A percentile compares a stretch with the other conserved stretches of the same genome.
These are phyloP conservation scores for Armadillidium nasatum DNA, from an alignment of 1,140 invertebrate species.

Conservation along the genomic window DNA sequence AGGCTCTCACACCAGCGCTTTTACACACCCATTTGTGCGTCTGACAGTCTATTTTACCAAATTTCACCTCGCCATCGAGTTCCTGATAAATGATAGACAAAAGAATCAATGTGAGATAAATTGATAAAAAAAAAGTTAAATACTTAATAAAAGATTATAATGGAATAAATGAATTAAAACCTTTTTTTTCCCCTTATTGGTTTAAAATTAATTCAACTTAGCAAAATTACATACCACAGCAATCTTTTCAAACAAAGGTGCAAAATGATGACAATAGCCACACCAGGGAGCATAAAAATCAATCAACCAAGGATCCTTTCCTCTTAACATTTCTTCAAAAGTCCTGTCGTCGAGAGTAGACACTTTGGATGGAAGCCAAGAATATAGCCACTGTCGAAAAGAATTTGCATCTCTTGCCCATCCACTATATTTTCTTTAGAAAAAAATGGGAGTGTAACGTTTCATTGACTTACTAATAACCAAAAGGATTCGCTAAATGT, in stretches of 20 bases:
- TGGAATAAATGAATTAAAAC: background rate
- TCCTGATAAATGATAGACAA: conserved; percentile 48
- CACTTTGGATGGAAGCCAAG: conserved; percentile 58
- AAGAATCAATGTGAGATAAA: too few species aligned
- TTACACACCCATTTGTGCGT: conserved; percentile 51
- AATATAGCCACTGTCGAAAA: conserved; percentile 59
- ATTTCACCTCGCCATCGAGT: conserved; percentile 54
- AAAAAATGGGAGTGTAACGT: background rate
- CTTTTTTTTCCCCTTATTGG: background rate
- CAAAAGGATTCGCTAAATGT: background rate
- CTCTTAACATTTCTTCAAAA: conserved; percentile 51
- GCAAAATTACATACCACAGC: conserved; percentile 56
- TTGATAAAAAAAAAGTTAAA: too few species aligned
- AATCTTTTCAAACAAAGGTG: conserved; percentile 63
- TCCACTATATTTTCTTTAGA: conserved; percentile 59
- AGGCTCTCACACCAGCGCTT: conserved; percentile 53
- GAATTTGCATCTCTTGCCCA: conserved; percentile 58
- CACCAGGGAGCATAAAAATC: conserved; percentile 75
- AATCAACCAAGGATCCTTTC: conserved; percentile 58
- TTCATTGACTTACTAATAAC: background rate
- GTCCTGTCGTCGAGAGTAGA: conserved; percentile 48
- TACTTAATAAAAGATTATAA: background rate
- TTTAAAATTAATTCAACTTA: background rate
- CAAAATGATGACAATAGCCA: conserved; percentile 64
- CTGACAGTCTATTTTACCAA: conserved; percentile 60